Conservation (phyloP, 2,113 vertebrate genomes). For the Electrona antarctica region DNA sequence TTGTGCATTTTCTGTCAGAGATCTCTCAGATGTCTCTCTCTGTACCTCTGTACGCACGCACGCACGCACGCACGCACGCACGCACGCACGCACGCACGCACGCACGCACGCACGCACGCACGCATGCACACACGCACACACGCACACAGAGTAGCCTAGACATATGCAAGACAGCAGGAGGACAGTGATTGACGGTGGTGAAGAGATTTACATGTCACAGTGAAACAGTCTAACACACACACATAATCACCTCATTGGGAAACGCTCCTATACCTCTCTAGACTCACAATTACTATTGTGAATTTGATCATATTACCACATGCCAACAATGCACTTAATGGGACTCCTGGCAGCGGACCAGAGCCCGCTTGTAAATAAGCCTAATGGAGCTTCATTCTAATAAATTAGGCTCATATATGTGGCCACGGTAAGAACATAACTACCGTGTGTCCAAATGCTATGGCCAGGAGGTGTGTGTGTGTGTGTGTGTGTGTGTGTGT, state of each 20-base stretch:
- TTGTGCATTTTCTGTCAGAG: no score
- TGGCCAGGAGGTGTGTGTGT: conserved; percentile 36
- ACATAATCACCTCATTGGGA: conserved; percentile 75
- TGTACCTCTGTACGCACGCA: neutral
- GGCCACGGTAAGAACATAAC: conserved; percentile 73
- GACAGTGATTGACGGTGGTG: conserved; percentile 55
- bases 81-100: conserved; percentile 6
- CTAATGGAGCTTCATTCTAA: conserved; percentile 74
- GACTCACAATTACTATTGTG: conserved; percentile 79
- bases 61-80: conserved; percentile 34
- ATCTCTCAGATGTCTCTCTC: no score
- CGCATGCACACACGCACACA: conserved; percentile 27
- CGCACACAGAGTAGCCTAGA: conserved; percentile 31
- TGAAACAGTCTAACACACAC: conserved; percentile 71
- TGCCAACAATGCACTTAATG: conserved; percentile 78
- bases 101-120: conserved; percentile 32
- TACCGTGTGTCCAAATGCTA: conserved; percentile 56
- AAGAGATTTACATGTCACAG: conserved; percentile 65
- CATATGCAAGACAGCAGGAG: conserved; percentile 33
- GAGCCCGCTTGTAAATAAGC: conserved; percentile 78
- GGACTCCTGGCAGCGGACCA: conserved; percentile 78
- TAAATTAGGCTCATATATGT: conserved; percentile 78
- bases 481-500: conserved; percentile 21
- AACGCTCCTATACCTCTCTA: conserved; percentile 66
- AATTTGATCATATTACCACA: conserved; percentile 76